Percentiles rank a stretch among this genome's conserved stretches.
Conservation (phyloP, 2,797 vertebrate genomes). For the Spinibarbus caldwelli region DNA sequence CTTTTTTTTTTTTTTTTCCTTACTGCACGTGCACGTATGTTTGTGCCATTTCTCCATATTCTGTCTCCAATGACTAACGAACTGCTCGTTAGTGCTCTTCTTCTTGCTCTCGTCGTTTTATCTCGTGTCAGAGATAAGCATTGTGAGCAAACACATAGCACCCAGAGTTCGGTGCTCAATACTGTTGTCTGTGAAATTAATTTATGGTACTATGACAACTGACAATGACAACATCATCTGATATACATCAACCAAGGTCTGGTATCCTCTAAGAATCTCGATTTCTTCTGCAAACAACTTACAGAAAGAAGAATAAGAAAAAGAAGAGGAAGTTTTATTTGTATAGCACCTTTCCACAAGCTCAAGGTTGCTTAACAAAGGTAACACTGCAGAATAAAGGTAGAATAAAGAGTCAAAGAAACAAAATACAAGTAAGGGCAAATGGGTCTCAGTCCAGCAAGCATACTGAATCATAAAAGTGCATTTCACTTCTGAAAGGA, state of each 20-base stretch:
- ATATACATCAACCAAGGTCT: slow-evolving; percentile 2
- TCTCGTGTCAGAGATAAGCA: not conserved
- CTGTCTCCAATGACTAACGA: slow-evolving; percentile 21
- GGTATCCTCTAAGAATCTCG: not conserved
- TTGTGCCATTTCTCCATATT: slow-evolving; percentile 68
- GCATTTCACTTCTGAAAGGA: not conserved
- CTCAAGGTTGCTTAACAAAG: not conserved
- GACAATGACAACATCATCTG: not conserved
- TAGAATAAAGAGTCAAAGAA: not conserved
- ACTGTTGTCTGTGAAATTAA: not conserved
- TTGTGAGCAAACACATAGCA: not conserved
- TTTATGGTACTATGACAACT: slow-evolving; percentile 10
- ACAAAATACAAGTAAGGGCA: not conserved
- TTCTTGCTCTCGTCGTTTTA: not conserved
- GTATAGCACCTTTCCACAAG: not conserved
- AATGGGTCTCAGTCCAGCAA: not conserved
- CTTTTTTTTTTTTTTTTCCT: slow-evolving; percentile 59
- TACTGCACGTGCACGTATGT: slow-evolving; percentile 35
- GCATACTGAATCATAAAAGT: not conserved
- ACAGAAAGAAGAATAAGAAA: not conserved
- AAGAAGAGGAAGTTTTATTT: not conserved
- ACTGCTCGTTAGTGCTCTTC: not conserved
- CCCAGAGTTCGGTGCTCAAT: not conserved
- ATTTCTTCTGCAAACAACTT: not conserved
- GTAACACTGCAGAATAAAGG: not conserved